These are phyloP conservation scores for Patella vulgata DNA, from an alignment of 1,140 invertebrate species.

Conservation along the genomic window DNA sequence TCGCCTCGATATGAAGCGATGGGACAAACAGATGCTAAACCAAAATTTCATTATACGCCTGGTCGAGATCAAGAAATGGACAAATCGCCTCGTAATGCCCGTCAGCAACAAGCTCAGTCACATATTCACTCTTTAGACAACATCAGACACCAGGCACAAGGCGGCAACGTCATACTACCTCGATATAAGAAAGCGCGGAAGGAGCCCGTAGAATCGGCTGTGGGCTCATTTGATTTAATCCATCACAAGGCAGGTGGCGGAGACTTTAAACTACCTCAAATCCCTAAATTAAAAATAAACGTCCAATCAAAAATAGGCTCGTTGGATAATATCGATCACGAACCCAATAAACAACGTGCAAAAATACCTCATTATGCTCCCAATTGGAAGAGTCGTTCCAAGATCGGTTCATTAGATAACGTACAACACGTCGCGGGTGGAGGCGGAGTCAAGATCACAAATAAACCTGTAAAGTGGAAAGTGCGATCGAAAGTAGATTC, in stretches of 20 bases:
- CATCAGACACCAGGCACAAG: slow-evolving; percentile 41
- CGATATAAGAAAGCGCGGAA: slow-evolving; percentile 66
- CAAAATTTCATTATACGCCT: slow-evolving; percentile 35
- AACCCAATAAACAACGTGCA: slow-evolving; percentile 18
- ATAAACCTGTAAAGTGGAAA: slow-evolving; percentile 36
- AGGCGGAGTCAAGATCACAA: slow-evolving; percentile 68
- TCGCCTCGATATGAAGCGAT: slow-evolving; percentile 38
- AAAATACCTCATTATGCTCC: no score
- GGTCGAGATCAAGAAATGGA: slow-evolving; percentile 37
- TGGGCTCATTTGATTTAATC: slow-evolving; percentile 55
- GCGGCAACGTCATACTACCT: slow-evolving; percentile 29
- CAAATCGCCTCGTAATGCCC: background rate
- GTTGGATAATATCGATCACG: slow-evolving; percentile 51
- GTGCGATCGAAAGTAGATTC: slow-evolving; percentile 47
- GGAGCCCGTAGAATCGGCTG: slow-evolving; percentile 63
- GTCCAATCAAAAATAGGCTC: slow-evolving; percentile 47
- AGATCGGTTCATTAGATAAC: slow-evolving; percentile 87
- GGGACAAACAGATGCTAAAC: slow-evolving; percentile 24
- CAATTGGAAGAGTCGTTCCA: slow-evolving; percentile 37
- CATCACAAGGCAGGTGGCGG: slow-evolving; percentile 49
- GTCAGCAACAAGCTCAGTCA: slow-evolving; percentile 33
- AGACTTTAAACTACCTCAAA: slow-evolving; percentile 39
- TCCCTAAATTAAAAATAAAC: slow-evolving; percentile 34
- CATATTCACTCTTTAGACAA: slow-evolving; percentile 52
- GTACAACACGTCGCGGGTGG: slow-evolving; percentile 89